Percentiles rank a stretch among this genome's conserved stretches.
Evolutionary conservation across 2,797 vertebrate species (phyloP).

Genomic region (Danio choprae): DNA sequence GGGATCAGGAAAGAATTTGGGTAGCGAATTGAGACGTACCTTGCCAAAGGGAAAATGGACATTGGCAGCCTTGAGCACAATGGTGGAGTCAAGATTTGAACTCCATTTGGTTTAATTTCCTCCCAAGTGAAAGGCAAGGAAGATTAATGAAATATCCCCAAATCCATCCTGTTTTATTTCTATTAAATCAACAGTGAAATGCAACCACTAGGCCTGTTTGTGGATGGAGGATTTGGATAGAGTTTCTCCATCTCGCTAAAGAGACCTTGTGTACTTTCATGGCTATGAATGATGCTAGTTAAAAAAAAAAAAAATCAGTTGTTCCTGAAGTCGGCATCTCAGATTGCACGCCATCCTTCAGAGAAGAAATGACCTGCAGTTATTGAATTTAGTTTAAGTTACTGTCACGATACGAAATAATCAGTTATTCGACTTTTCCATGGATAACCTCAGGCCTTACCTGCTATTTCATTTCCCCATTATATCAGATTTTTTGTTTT

Average conservation of each 20-base stretch:
- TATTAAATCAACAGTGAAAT: constrained; percentile 98
- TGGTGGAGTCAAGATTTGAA: constrained; percentile 81
- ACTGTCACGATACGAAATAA: constrained; percentile 59
- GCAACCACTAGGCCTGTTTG: constrained; percentile 82
- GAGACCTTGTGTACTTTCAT: constrained; percentile 62
- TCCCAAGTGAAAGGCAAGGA: constrained; percentile 91
- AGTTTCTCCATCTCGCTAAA: constrained; percentile 81
- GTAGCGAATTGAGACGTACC: constrained; percentile 90
- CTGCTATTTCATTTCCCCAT: constrained; percentile 18
- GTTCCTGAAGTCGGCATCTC: constrained; percentile 67
- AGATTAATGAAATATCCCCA: constrained; percentile 99
- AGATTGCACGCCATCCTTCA: constrained; percentile 64
- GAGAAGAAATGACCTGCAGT: constrained; percentile 58
- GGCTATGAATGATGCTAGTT: constrained; percentile 68
- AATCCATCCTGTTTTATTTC: constrained; percentile 97
- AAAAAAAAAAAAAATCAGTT: constrained; percentile 65
- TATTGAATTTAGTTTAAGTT: constrained; percentile 65
- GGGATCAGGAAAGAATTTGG: constrained; percentile 89
- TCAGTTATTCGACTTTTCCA: constrained; percentile 40
- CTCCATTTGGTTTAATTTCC: constrained; percentile 94
- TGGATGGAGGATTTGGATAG: constrained; percentile 73
- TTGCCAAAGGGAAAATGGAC: constrained; percentile 84
- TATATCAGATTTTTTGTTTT: background rate
- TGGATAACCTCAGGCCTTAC: constrained; percentile 21
- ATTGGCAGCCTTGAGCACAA: constrained; percentile 80